Percentiles rank a stretch among this genome's conserved stretches.
Conservation (phyloP, 2,797 vertebrate species). For the Bovichtus diacanthus region DNA sequence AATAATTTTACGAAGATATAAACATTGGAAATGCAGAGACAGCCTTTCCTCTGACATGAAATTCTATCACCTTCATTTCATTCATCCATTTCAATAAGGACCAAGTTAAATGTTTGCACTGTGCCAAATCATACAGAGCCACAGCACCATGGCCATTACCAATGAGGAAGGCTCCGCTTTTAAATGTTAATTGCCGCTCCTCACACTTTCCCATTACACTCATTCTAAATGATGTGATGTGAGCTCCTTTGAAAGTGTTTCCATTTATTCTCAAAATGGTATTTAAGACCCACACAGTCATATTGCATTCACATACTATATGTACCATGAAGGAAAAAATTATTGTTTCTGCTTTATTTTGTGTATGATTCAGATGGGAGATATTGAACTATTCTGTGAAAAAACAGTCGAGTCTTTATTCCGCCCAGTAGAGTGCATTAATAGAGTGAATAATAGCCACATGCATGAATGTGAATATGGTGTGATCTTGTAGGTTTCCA, state of each 20-base stretch:
- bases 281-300: constrained; percentile 60
- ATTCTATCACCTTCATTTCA: constrained; percentile 35
- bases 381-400: constrained; percentile 22
- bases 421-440: constrained; percentile 39
- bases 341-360: constrained; percentile 35
- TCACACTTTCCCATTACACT: constrained; percentile 75
- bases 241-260: constrained; percentile 54
- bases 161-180: constrained; percentile 74
- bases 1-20: neutral
- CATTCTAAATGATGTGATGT: constrained; percentile 75
- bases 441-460: constrained; percentile 33
- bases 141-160: constrained; percentile 64
- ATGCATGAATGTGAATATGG: constrained; percentile 37
- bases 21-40: constrained; percentile 18
- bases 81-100: constrained; percentile 63
- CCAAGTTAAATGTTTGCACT: constrained; percentile 80
- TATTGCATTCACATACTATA: constrained; percentile 48
- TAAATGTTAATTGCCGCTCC: constrained; percentile 83
- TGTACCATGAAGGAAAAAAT: constrained; percentile 45
- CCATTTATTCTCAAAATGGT: constrained; percentile 67
- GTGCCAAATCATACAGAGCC: constrained; percentile 66
- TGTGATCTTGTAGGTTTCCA: constrained; percentile 39
- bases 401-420: constrained; percentile 38
- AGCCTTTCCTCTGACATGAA: constrained; percentile 22
- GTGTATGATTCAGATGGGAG: constrained; percentile 9